These are phyloP conservation scores for Eulemur rubriventer DNA, from an alignment of 2,797 vertebrate genomes.

Conservation along the genomic window DNA sequence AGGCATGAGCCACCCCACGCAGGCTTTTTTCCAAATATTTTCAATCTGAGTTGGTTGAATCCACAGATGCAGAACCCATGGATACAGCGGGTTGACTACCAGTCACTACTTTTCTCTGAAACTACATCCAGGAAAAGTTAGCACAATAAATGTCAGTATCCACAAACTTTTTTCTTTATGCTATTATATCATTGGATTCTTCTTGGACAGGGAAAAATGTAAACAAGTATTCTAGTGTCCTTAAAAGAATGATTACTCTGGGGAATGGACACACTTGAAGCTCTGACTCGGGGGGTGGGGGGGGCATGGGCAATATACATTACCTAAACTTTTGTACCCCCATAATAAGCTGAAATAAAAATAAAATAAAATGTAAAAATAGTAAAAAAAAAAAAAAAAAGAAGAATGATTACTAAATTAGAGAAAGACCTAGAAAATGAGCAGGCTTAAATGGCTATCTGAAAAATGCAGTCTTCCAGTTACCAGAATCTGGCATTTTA, in stretches of 20 bases:
- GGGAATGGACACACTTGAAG: no score
- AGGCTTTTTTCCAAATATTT: not conserved
- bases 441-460: not conserved
- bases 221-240: not conserved
- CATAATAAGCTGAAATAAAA: no score
- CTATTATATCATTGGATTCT: not conserved
- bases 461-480: not conserved
- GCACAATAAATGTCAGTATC: not conserved
- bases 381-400: no score
- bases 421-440: not conserved
- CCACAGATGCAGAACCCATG: not conserved
- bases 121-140: not conserved
- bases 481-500: not conserved
- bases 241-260: not conserved
- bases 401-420: not conserved
- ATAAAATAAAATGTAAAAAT: no score
- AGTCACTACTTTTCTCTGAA: not conserved
- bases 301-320: no score
- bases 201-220: not conserved
- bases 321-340: no score
- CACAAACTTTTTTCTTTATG: not conserved
- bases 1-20: not conserved
- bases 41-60: not conserved
- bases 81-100: not conserved
- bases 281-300: no score